phyloP scores from a whole-genome alignment of 2,113 vertebrate species.

The Austrofundulus limnaeus region DNA sequence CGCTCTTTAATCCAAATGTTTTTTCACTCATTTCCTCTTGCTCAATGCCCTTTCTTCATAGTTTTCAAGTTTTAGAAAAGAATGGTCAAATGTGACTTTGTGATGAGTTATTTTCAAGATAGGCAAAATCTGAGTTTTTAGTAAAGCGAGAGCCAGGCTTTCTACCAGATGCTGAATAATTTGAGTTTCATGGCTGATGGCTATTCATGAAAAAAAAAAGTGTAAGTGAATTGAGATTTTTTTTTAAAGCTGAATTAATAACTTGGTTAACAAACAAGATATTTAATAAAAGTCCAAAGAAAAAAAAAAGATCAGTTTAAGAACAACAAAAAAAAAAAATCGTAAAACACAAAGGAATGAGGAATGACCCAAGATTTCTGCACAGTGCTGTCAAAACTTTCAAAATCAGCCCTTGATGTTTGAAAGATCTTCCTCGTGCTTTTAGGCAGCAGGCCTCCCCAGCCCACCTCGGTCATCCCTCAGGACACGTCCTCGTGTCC shows the following conservation, averaged over 20 bases:
- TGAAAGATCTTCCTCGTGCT: background rate
- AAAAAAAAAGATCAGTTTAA: too few relatives aligned
- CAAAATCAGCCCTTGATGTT: background rate
- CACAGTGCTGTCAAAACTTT: background rate
- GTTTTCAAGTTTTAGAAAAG: conserved; percentile 17
- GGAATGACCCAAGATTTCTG: too few relatives aligned
- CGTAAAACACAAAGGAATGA: too few relatives aligned
- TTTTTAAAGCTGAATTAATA: background rate
- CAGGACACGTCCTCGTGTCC: conserved; percentile 50
- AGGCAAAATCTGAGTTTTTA: too few relatives aligned
- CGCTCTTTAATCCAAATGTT: conserved; percentile 55
- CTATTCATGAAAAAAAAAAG: too few relatives aligned
- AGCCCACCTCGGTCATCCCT: conserved; percentile 1
- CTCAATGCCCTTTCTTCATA: conserved; percentile 55
- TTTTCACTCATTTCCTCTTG: conserved; percentile 65
- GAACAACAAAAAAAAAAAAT: too few relatives aligned
- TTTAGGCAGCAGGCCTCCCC: conserved; percentile 10
- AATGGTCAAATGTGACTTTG: conserved; percentile 7
- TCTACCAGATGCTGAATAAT: conserved; percentile 18
- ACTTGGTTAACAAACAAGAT: background rate
- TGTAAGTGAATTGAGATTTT: too few relatives aligned
- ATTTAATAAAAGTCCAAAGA: too few relatives aligned
- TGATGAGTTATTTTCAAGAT: conserved; percentile 9
- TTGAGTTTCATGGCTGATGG: conserved; percentile 35
- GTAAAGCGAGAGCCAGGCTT: background rate